These are phyloP conservation scores for Leptopilina syphax DNA, from an alignment of 2,888 invertebrate species.

Conservation along the genomic window DNA sequence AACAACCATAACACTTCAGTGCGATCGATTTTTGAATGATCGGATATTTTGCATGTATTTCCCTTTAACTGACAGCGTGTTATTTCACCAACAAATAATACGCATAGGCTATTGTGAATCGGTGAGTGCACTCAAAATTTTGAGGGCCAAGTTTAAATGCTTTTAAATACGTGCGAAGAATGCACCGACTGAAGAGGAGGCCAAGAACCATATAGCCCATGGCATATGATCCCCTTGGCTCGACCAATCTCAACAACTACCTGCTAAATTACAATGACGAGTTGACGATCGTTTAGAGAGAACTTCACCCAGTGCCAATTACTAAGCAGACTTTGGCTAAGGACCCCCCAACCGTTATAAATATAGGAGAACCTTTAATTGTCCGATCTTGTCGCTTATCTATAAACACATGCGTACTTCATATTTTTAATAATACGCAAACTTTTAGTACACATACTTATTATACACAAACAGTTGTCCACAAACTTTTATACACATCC, in stretches of 20 bases:
- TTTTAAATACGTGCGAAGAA: constrained; percentile 42
- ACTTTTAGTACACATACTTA: background rate
- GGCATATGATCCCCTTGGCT: constrained; percentile 28
- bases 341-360: background rate
- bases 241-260: constrained; percentile 32
- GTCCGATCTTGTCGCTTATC: background rate
- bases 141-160: constrained; percentile 32
- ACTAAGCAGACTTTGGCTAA: background rate
- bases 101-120: constrained; percentile 18
- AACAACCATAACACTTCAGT: constrained; percentile 25
- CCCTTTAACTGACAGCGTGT: constrained; percentile 40
- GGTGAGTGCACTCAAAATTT: constrained; percentile 32
- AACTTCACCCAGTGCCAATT: constrained; percentile 31
- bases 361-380: background rate
- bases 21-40: constrained; percentile 35
- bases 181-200: constrained; percentile 30
- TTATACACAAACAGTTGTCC: background rate
- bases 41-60: constrained; percentile 36
- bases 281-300: constrained; percentile 38
- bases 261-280: constrained; percentile 39
- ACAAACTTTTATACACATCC: background rate
- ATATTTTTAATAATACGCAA: too few species aligned
- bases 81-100: constrained; percentile 41
- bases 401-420: too few species aligned
- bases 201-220: constrained; percentile 24